Evolutionary conservation across 2,113 vertebrate genomes (phyloP), one percentile per base, ranked within the genome.

Genomic region (Eulacestoma nigropectus): DNA sequence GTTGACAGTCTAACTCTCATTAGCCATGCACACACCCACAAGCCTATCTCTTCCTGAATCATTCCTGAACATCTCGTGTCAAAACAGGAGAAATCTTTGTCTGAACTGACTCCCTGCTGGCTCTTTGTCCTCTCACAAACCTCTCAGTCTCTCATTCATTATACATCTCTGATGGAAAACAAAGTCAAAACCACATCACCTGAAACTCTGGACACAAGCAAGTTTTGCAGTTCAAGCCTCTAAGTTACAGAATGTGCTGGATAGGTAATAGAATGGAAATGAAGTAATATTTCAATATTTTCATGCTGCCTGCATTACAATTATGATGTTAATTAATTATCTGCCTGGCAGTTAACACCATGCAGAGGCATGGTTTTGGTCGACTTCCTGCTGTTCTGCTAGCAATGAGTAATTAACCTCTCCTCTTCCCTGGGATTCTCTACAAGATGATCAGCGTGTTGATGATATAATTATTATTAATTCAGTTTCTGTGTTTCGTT

Each of bases 401-500:
- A 96, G 97, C 96, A 98, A 95, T 97, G 97, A 98, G 97, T 98
- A 98, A 98, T 98, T 99, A 99, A 98, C 99, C 98, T 99, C 98
- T 98, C 96, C 98, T 98, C 97, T 97, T 98, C 97, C 96, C 97
- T 97, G 96, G 97, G 98, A 98, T 98, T 98, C 96, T 94, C 97
- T 98, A 98, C 98, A 98, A 98, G 97, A 98, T 97, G 97, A 98
- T 98, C 97, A 96, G 97, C 27, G 68, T 98, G 97, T 98, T 98
- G 97, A 98, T 98, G 98, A 98, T 98, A 98, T 98, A 99, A 98
- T 98, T 98, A 98, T 98, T 98, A 98, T 98, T 98, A 98, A 98
- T 98, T 98, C 97, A 95, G 97, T 98, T 98, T 97, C 98, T 97
- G 92, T 97, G 94, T 98, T 98, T 97, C 96, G 87, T 98, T 98